Conservation (phyloP, 2,888 invertebrate species). For the Nomada lathburiana region DNA sequence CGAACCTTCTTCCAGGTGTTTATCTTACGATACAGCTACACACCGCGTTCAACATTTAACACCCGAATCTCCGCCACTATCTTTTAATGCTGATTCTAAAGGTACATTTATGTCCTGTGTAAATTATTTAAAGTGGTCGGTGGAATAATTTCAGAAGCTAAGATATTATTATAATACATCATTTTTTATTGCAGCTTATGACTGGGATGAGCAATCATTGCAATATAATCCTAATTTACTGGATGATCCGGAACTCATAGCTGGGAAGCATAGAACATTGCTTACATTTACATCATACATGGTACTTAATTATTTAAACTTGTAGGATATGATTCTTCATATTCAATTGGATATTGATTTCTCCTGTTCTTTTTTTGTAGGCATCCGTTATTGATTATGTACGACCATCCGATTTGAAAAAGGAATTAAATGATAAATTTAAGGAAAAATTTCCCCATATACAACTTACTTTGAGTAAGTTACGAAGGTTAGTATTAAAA, state of each 20-base stretch:
- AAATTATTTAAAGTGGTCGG: conserved; percentile 1
- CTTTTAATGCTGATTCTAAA: conserved; percentile 83
- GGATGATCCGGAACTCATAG: conserved; percentile 96
- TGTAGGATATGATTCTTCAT: neutral
- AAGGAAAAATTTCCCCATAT: conserved; percentile 97
- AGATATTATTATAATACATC: conserved; percentile 4
- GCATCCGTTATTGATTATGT: conserved; percentile 99
- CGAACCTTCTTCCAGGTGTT: conserved; percentile 86
- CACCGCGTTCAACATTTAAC: conserved; percentile 86
- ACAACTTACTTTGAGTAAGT: conserved; percentile 96
- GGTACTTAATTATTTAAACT: conserved; percentile 80
- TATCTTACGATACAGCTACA: conserved; percentile 89
- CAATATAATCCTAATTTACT: conserved; percentile 94
- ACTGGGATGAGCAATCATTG: conserved; percentile 82
- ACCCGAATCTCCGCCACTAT: conserved; percentile 84
- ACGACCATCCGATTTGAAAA: conserved; percentile 97
- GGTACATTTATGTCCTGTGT: conserved; percentile 73
- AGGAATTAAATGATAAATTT: conserved; percentile 98
- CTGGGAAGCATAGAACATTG: conserved; percentile 94
- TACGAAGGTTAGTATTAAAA: conserved; percentile 90
- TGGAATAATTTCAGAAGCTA: neutral
- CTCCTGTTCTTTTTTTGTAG: conserved; percentile 79
- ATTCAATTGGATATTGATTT: conserved; percentile 1
- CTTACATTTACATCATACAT: conserved; percentile 95
- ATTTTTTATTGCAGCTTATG: conserved; percentile 74